Evolutionary conservation across 2,888 invertebrate species (phyloP), one percentile per base, ranked within the genome.

Genomic region (Nemotelus pantherinus): DNA sequence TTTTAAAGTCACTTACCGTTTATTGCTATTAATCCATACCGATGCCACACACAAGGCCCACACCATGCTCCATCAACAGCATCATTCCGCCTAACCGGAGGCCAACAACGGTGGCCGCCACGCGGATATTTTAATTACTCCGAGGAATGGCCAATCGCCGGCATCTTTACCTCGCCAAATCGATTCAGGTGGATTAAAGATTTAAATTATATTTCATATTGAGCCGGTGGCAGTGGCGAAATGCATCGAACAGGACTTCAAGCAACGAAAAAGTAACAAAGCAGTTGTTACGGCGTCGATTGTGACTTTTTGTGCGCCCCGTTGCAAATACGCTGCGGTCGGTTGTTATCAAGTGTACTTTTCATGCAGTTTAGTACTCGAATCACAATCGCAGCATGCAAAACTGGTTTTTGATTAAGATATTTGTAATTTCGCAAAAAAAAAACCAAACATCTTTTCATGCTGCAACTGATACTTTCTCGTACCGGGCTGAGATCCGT

Each of bases 391-490:
- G 9, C 47, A 74, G 48, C 50, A 63, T 74, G 74, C 63, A 60
- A 63, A 74, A 74, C 74, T 74, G 74, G 74, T 74, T 74, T 74
- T 57, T 48, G 74, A 74, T 74, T 74, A 74, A 74, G 74, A 74
- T 74, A 74, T 74, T 74, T 47, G 50, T 50, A 25, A 68, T 67
- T 67, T 43, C 65, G 39, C 45, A 71, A 39, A 25, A 25, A 25
- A 25, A 25, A 25, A 25, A 25, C 25, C 39, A 41, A 74, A 74
- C 10, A 74, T 48, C 39, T 74, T 47, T 60, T 39, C 74, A 60
- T 63, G 72, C 72, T 72, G 60, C 72, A 41, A 72, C 58, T 43
- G 68, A 68, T 70, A 70, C 70, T 70, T 70, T 70, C 70, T 70
- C 63, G 74, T 60, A 63, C 48, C 63, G 74, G 71, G 48, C 48